Conservation (phyloP, 2,113 vertebrate genomes). For the Argyrosomus japonicus region DNA sequence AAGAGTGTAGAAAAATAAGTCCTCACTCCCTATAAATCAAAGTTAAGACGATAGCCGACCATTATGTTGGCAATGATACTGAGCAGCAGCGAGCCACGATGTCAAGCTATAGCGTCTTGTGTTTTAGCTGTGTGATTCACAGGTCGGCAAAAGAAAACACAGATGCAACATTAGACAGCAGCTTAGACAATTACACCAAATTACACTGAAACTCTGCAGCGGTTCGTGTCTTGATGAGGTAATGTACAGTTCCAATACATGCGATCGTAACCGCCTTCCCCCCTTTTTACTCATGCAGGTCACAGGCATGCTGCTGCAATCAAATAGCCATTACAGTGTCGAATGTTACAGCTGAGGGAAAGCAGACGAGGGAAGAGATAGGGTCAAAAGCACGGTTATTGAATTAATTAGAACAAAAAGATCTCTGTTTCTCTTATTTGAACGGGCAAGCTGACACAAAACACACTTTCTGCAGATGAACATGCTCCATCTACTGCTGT, state of each 20-base stretch:
- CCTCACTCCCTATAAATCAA: conserved; percentile 33
- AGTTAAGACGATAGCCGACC: conserved; percentile 10
- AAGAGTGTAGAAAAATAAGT: conserved; percentile 32
- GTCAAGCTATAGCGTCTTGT: conserved; percentile 10
- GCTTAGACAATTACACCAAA: conserved; percentile 64
- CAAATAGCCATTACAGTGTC: conserved; percentile 62
- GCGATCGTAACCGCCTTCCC: conserved; percentile 7
- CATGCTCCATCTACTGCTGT: background rate
- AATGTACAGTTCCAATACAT: conserved; percentile 61
- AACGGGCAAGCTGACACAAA: background rate
- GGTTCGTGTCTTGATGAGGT: conserved; percentile 61
- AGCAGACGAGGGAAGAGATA: conserved; percentile 32
- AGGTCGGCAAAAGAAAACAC: conserved; percentile 67
- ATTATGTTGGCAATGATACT: conserved; percentile 35
- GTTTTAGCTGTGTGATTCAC: conserved; percentile 31
- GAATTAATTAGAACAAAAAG: conserved; percentile 4
- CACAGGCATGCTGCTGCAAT: conserved; percentile 60
- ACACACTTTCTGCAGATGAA: background rate
- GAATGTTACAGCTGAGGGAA: conserved; percentile 51
- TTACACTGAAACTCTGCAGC: conserved; percentile 66
- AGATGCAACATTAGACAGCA: conserved; percentile 61
- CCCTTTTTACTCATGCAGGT: conserved; percentile 28
- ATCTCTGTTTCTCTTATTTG: background rate
- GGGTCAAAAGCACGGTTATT: background rate
- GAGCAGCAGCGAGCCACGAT: conserved; percentile 54